Evolutionary conservation across 2,888 invertebrate species (phyloP).

Genomic region (Silvanus unidentatus): DNA sequence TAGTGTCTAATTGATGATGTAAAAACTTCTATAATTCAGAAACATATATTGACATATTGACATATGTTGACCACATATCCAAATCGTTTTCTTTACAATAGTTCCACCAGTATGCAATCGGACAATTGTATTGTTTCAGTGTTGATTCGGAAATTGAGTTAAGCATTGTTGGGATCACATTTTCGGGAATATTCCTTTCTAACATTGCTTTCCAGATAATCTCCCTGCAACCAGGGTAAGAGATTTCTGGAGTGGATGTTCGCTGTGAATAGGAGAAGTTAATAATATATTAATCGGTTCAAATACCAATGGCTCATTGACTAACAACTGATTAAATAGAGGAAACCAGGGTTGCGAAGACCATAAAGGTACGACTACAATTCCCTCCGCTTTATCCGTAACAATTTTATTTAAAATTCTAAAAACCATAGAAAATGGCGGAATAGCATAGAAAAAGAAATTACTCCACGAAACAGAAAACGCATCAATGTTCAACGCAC

Average conservation of each 20-base stretch:
- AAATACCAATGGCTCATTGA: background rate
- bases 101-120: background rate
- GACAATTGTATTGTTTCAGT: background rate
- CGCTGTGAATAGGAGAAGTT: background rate
- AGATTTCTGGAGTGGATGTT: background rate
- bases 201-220: background rate
- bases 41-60: too few species aligned
- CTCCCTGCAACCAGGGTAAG: background rate
- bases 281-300: background rate
- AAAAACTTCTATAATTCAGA: too few species aligned
- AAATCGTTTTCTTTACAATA: background rate
- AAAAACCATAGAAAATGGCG: slow-evolving; percentile 13
- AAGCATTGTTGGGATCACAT: background rate
- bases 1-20: too few species aligned
- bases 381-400: slow-evolving; percentile 21
- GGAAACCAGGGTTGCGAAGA: slow-evolving; percentile 27
- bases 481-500: slow-evolving; percentile 13
- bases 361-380: slow-evolving; percentile 29
- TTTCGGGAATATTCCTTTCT: background rate
- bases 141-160: background rate
- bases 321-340: slow-evolving; percentile 12
- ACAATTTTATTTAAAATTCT: slow-evolving; percentile 25
- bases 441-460: background rate
- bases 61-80: too few species aligned
- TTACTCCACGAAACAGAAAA: slow-evolving; percentile 21